Conservation (phyloP, 2,888 invertebrate genomes). For the Andricus quercusramuli region DNA sequence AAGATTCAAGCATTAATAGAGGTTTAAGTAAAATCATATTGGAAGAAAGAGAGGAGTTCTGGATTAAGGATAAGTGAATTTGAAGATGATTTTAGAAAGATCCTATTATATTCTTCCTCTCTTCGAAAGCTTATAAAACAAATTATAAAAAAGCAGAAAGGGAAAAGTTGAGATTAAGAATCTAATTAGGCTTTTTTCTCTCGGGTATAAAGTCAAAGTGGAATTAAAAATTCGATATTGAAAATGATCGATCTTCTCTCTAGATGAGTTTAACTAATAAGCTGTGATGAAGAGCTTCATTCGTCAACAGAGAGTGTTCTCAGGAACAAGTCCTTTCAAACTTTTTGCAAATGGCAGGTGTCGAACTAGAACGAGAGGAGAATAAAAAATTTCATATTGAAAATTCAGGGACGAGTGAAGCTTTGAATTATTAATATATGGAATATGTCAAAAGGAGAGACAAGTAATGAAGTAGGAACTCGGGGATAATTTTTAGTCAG, state of each 20-base stretch:
- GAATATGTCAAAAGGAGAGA: conserved; percentile 42
- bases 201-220: no score
- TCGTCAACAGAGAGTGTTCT: neutral
- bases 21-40: neutral
- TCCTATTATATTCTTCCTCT: neutral
- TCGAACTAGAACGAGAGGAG: conserved; percentile 5
- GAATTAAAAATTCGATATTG: no score
- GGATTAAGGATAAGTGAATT: neutral
- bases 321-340: neutral
- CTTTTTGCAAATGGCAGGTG: neutral
- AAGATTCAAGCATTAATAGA: neutral
- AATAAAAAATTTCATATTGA: conserved; percentile 6
- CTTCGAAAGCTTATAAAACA: neutral
- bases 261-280: neutral
- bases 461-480: conserved; percentile 9
- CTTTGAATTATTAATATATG: conserved; percentile 8
- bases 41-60: neutral
- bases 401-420: neutral
- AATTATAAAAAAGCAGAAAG: neutral
- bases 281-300: neutral
- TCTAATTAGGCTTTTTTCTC: neutral
- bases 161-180: neutral
- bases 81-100: neutral
- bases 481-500: neutral
- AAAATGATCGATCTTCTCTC: no score